phyloP scores from a whole-genome alignment of 2,113 vertebrate genomes.

The Lates calcarifer region DNA sequence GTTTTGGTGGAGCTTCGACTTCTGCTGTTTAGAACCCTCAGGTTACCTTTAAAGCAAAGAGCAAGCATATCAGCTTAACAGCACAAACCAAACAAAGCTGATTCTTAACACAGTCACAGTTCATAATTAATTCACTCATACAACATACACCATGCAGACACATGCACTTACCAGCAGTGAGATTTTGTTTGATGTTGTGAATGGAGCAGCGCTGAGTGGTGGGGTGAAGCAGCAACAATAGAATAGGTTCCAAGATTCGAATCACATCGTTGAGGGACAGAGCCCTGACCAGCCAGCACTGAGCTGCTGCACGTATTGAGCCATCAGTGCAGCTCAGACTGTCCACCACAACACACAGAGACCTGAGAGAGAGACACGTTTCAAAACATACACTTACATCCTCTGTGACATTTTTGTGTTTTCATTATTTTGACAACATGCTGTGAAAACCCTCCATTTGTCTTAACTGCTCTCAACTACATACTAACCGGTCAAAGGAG shows the following conservation, averaged over 20 bases:
- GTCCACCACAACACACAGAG: constrained; percentile 96
- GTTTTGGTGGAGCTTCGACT: constrained; percentile 80
- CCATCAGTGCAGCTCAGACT: constrained; percentile 92
- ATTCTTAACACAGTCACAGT: neutral
- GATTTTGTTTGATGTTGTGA: constrained; percentile 88
- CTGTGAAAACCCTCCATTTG: neutral
- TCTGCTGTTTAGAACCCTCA: constrained; percentile 78
- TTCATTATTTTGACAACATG: neutral
- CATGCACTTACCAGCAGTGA: constrained; percentile 82
- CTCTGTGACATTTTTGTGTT: too few species aligned
- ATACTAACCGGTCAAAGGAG: constrained; percentile 93
- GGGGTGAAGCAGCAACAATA: constrained; percentile 95
- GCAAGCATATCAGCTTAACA: neutral
- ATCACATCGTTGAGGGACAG: constrained; percentile 93
- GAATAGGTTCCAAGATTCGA: constrained; percentile 94
- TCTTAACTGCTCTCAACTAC: neutral
- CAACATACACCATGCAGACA: neutral
- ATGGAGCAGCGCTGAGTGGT: constrained; percentile 92
- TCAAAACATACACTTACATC: too few species aligned
- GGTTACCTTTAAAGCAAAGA: constrained; percentile 74
- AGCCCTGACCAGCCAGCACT: constrained; percentile 94
- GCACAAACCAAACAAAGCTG: neutral
- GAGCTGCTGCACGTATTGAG: constrained; percentile 90
- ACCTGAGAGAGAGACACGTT: constrained; percentile 81
- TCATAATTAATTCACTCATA: neutral